Percentiles rank a stretch among this genome's conserved stretches.
Evolutionary conservation across 1,140 invertebrate genomes (phyloP).

Genomic region (Scaptomyza pallida): DNA sequence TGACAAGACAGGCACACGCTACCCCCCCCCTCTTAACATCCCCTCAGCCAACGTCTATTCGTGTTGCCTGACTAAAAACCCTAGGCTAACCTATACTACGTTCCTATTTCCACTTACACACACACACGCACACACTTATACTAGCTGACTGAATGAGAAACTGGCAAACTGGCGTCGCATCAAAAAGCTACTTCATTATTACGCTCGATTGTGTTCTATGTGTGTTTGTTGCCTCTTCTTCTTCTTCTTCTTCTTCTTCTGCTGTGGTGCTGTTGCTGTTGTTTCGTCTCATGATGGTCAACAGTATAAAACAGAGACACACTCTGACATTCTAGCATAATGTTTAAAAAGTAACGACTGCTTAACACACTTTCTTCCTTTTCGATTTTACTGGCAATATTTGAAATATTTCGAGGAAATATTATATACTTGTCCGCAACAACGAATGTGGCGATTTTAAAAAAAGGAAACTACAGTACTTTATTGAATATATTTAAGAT

Average conservation of each 20-base stretch:
- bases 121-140: not conserved
- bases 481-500: too few relatives aligned
- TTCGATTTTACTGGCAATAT: too few relatives aligned
- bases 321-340: not conserved
- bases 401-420: too few relatives aligned
- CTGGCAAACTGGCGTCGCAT: conserved; percentile 26
- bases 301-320: conserved; percentile 2
- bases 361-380: too few relatives aligned
- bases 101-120: not conserved
- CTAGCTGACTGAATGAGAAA: not conserved
- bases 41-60: conserved; percentile 6
- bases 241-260: not conserved
- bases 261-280: conserved; percentile 5
- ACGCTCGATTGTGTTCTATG: conserved; percentile 72
- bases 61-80: not conserved
- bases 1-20: conserved; percentile 7
- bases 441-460: too few relatives aligned
- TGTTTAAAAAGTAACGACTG: too few relatives aligned
- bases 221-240: conserved; percentile 24
- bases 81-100: not conserved
- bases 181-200: conserved; percentile 80
- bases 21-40: not conserved
- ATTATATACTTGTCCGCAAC: too few relatives aligned
- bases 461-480: too few relatives aligned
- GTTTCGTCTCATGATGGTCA: conserved; percentile 8